Base-by-base conservation (phyloP, 2,797 vertebrate genomes). In the Schizopygopsis malacanthus region DNA sequence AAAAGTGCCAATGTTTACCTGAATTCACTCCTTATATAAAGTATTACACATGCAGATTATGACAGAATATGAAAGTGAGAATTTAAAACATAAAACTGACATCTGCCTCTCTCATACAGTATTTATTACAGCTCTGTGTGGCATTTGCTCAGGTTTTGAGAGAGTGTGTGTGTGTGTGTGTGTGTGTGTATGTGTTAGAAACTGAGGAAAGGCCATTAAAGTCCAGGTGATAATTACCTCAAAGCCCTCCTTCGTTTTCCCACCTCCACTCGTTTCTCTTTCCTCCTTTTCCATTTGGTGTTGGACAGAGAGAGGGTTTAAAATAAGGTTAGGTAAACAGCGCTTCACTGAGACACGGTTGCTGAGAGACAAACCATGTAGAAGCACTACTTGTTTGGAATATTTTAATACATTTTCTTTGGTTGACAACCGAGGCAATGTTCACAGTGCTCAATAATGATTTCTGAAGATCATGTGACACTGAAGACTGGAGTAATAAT, bases 261-360 rank as follows among this genome's bases (percentile, higher is more conserved):
- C 72, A 54, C 61, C 43, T 69, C 61, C 63, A 33, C 43, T 73
- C 76, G 54, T 43, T 67, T 47, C 63, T 39, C 43, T 79, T 45
- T 52, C 59, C 54, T 45, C 63, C 54, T 8, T 25, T 61, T 85
- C 89, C 84, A 88, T 90, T 89, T 89, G 88, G 82, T 84, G 59
- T 72, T 50, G 67, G 77, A 82, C 82, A 52, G 69, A 70, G 43
- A 67, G 41, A 63, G 47, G n/a, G 67, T 76, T 70, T 83, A 85
- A 63, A 79, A 72, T 16, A 52, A 82, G 47, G 71, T 80, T 50
- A 72, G n/a, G 37, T 78, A 88, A 87, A 89, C 84, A 79, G 65
- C 52, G 25, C 22, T 20, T 11, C 47, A 45, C 25, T 83, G 39
- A 33, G 25, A 4, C 39, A 73, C 18, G 56, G 22, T 8, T 6